Evolutionary conservation across 2,797 vertebrate genomes (phyloP).

Genomic region (Crenichthys baileyi): DNA sequence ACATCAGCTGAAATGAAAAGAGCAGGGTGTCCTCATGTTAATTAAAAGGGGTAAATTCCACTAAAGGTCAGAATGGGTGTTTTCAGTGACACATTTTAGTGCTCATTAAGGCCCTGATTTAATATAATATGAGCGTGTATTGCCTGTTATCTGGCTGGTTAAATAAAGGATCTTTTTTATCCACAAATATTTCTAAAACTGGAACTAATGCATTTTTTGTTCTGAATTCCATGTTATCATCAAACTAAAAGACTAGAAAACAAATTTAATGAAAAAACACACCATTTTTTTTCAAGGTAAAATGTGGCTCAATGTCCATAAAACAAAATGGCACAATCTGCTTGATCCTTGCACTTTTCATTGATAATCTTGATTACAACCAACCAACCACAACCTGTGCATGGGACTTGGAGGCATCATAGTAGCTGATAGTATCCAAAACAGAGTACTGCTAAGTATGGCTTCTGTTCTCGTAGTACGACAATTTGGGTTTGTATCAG

Average conservation of each 20-base stretch:
- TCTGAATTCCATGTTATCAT: neutral
- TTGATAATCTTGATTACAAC: too few relatives aligned
- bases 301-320: neutral
- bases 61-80: conserved; percentile 54
- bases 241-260: neutral
- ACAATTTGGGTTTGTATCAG: too few relatives aligned
- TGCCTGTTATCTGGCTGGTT: neutral
- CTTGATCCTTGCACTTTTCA: too few relatives aligned
- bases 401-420: too few relatives aligned
- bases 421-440: too few relatives aligned
- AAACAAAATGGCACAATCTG: too few relatives aligned
- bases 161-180: neutral
- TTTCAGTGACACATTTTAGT: conserved; percentile 37
- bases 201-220: too few relatives aligned
- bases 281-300: neutral
- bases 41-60: conserved; percentile 46
- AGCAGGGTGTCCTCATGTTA: conserved; percentile 31
- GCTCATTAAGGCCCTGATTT: conserved; percentile 32
- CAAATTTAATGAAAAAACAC: neutral
- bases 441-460: too few relatives aligned
- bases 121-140: conserved; percentile 9
- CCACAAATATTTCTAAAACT: neutral
- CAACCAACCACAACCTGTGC: too few relatives aligned
- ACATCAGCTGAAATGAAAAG: conserved; percentile 22
- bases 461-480: too few relatives aligned